Conservation (phyloP, 2,797 vertebrate species). For the Neoniphon sammara region DNA sequence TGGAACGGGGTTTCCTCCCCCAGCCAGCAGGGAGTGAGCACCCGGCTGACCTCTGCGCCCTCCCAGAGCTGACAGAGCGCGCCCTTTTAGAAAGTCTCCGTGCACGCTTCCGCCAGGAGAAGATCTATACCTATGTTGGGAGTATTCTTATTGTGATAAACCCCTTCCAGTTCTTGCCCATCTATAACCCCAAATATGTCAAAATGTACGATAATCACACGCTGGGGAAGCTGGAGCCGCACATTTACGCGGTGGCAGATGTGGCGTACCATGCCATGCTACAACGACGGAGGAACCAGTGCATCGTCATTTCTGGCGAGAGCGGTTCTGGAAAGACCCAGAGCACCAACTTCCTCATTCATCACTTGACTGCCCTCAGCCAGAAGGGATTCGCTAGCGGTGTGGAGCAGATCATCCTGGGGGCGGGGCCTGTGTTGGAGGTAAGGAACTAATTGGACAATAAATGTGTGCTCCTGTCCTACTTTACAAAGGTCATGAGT, state of each 20-base stretch:
- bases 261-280: slow-evolving; percentile 97
- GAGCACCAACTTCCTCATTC: slow-evolving; percentile 98
- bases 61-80: slow-evolving; percentile 93
- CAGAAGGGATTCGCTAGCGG: slow-evolving; percentile 98
- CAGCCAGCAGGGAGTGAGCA: slow-evolving; percentile 91
- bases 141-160: slow-evolving; percentile 97
- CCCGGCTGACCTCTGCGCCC: slow-evolving; percentile 90
- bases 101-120: slow-evolving; percentile 94
- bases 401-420: slow-evolving; percentile 98
- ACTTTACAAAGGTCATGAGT: not conserved
- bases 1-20: slow-evolving; percentile 95
- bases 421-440: slow-evolving; percentile 96
- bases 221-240: slow-evolving; percentile 94
- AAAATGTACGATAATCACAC: slow-evolving; percentile 97
- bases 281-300: slow-evolving; percentile 91
- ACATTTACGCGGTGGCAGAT: slow-evolving; percentile 96
- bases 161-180: slow-evolving; percentile 95
- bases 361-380: slow-evolving; percentile 97
- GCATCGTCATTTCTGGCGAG: slow-evolving; percentile 96
- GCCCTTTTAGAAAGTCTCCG: slow-evolving; percentile 92
- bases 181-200: slow-evolving; percentile 98
- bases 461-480: no score
- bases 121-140: slow-evolving; percentile 97
- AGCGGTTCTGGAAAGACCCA: slow-evolving; percentile 98
- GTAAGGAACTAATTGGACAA: slow-evolving; percentile 78